Evolutionary conservation across 2,113 vertebrate genomes (phyloP).

Genomic region (Prietella phreatophila): DNA sequence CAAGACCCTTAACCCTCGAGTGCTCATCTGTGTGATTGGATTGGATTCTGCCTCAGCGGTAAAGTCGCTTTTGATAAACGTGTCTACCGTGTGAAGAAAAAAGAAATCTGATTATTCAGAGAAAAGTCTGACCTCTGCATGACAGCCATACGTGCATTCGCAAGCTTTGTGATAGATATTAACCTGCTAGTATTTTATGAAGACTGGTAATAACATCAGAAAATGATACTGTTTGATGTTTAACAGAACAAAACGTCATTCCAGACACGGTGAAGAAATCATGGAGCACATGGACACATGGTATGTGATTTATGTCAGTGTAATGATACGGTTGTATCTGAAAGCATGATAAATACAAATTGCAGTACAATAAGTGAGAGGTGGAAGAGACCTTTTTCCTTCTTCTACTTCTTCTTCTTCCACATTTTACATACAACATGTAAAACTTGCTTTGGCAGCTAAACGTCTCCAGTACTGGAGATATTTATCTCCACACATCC

Average conservation of each 20-base stretch:
- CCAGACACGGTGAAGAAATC: background rate
- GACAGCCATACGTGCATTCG: background rate
- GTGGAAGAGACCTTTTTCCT: slow-evolving; percentile 46
- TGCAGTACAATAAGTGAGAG: background rate
- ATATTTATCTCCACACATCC: slow-evolving; percentile 52
- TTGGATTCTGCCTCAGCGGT: background rate
- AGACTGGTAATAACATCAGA: background rate
- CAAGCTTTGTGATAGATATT: background rate
- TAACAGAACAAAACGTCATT: background rate
- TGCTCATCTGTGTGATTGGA: slow-evolving; percentile 3
- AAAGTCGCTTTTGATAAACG: background rate
- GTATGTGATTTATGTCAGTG: slow-evolving; percentile 32
- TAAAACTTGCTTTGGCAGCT: slow-evolving; percentile 63
- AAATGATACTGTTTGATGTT: background rate
- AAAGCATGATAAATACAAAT: slow-evolving; percentile 36
- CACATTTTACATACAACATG: slow-evolving; percentile 57
- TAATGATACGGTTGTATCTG: background rate
- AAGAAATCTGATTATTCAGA: background rate
- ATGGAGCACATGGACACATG: background rate
- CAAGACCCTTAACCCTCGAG: background rate
- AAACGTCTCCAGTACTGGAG: slow-evolving; percentile 57
- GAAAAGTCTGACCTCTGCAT: background rate
- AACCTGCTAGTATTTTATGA: background rate
- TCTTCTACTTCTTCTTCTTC: slow-evolving; percentile 58
- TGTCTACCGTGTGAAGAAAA: background rate